Evolutionary conservation across 1,140 invertebrate genomes (phyloP), one percentile per base, ranked within the genome.

Genomic region (Ditylenchus dipsaci): DNA sequence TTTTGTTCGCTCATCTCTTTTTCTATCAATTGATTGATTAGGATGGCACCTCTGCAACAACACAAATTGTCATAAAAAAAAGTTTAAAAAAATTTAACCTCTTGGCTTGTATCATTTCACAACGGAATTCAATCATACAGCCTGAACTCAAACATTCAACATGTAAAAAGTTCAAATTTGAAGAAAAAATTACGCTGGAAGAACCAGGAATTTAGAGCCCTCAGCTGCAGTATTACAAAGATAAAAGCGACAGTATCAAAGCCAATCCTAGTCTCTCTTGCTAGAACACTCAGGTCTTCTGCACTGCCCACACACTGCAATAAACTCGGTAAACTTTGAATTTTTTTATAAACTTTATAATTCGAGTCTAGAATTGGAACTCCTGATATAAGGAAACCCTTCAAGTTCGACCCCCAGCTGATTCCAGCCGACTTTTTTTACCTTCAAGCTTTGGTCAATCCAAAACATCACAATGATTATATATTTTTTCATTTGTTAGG

Each of bases 1-100:
- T 82, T 76, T 69, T 82, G 80, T 58, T 82, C 82, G 11, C 73
- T 71, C 80, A 82, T 82, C 65, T 82, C 77, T 61, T 82, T 82
- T 63, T 82, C 79, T 49, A 82, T 73, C 15, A 82, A 72, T 56
- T 82, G 80, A 68, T 82, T 82, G 58, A 78, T 82, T 26, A 82
- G 62, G 9, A 83, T 67, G 3, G 81, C 80, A 17, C 80, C 80
- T 64, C 80, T 83, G 63, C 63, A 82, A 69, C 13, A 27, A 61
- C 3, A 61, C n/a, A 3, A 23, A 21, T 58, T 56, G 68, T 42
- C 9, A 13, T n/a, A 23, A 11, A 53, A 58, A 45, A 17, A 27
- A 47, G 29, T 21, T 7, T 61, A 61, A 3, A 27, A 7, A 21
- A 61, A 61, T 61, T n/a, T 7, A 61, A 81, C 79, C 79, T 47